Evolutionary conservation across 2,113 vertebrate genomes (phyloP), one percentile per base, ranked within the genome.

Genomic region (Paradisaea rubra): DNA sequence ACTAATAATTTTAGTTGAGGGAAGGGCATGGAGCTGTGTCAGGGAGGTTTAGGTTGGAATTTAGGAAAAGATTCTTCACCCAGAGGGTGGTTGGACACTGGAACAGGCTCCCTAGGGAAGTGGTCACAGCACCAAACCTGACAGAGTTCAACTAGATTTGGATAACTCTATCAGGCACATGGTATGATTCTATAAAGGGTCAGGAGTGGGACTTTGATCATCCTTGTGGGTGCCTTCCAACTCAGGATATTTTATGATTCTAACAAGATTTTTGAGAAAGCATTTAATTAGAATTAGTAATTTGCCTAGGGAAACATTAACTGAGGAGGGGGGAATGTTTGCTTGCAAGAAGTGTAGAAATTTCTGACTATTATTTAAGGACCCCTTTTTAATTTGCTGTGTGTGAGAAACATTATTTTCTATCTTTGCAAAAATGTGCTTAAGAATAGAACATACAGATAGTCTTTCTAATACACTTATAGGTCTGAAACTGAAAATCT

Each of bases 401-500:
- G 6, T 37, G 10, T 35, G 28, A 82, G 28, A 82, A 81, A 59
- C 1, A 6, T 2, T 61, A 28, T 76, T 89, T 53, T 60, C 18
- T 41, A 24, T 31, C 23, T 89, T 81, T 25, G 9, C 9, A 88
- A 80, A 88, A 94, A 30, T 49, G 31, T 13, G 6, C 10, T 72
- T 77, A 56, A 64, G 2, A 5, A 64, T 31, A 79, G 70, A 73
- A 64, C 0, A 0, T 35, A 13, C 2, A 18, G 16, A 39, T 39
- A 59, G 45, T 57, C 30, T 88, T 83, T 88, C 54, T n/a, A 33
- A 86, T 73, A 66, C 1, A 2, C 7, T 31, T 69, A 27, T 6
- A 21, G 19, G 2, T 82, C 33, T 90, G 30, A 92, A 83, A 61
- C 20, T n/a, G 13, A 70, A 45, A 18, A 81, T 42, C 47, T 42